A percentile compares a stretch with the other conserved stretches of the same genome.
These are phyloP conservation scores for Muntiacus muntjak DNA, from an alignment of 2,113 vertebrate genomes.

Conservation along the genomic window DNA sequence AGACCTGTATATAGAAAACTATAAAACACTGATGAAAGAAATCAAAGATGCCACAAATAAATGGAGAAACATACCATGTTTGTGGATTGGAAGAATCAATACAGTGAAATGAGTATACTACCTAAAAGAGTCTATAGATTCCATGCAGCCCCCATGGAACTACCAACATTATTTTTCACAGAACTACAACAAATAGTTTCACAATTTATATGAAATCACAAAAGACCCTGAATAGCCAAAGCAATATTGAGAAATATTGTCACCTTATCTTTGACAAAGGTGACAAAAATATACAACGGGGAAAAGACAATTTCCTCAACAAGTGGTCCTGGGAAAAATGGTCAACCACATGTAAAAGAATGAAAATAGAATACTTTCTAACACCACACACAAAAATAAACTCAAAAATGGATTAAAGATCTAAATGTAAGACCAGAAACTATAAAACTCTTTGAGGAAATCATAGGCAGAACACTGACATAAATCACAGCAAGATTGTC, in stretches of 20 bases:
- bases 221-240: not conserved
- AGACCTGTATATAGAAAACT: not conserved
- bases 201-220: not conserved
- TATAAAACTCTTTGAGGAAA: not conserved
- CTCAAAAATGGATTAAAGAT: not conserved
- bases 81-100: not conserved
- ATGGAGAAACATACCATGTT: not conserved
- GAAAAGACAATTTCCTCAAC: not conserved
- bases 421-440: not conserved
- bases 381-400: not conserved
- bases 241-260: not conserved
- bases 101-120: not conserved
- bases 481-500: not conserved
- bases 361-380: not conserved
- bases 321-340: not conserved
- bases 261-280: not conserved
- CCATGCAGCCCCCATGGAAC: not conserved
- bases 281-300: not conserved
- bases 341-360: not conserved
- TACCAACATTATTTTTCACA: not conserved
- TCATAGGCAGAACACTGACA: not conserved
- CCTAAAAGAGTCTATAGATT: not conserved
- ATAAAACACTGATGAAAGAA: not conserved
- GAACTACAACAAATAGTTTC: not conserved
- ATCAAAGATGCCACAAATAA: not conserved